Base-by-base conservation (phyloP, 2,888 invertebrate genomes). In the Meganola albula region DNA sequence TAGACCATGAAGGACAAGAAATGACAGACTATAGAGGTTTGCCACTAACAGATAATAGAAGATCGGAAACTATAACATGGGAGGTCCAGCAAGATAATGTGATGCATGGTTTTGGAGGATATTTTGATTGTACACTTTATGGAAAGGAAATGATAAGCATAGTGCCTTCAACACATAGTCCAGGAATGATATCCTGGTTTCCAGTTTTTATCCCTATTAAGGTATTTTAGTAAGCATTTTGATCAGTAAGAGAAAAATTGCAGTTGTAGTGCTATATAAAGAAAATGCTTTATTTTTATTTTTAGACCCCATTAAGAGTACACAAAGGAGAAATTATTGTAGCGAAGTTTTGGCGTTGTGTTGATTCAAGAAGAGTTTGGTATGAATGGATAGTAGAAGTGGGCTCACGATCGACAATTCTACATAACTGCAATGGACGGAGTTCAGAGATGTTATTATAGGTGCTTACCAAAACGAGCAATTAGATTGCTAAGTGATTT, bases 171-270 rank as follows among this genome's bases (percentile, higher is more conserved):
- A 94, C 94, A 1, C 95, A 96, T 69, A 96, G 97, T 10, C 88
- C 89, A 1, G 95, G 95, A 52, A 96, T 99, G 96, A 94, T 97
- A 61, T 97, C 97, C 42, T 99, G 99, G 99, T 99, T 99, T 73
- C 98, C 99, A 4, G 94, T 98, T 46, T 94, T 94, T 57, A 97
- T 99, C 66, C 98, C 99, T 5, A 89, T 97, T 25, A 88, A 89
- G 79, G 95, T 94, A 80, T 77, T 75, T 16, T 6, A 16, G 16
- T 16, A 4, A 16, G 16, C 6, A 16, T 6, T 16, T 16, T 16
- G 16, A 4, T 16, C 16, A 5, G 16, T 16, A 16, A 20, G 8
- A 16, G 4, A 16, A 16, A 16, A 5, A 16, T 16, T 16, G 6
- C 16, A 16, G 16, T 16, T n/a, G n/a, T n/a, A n/a, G n/a, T n/a